phyloP scores from a whole-genome alignment of 2,888 invertebrate genomes.

The Hoplodrina blanda region DNA sequence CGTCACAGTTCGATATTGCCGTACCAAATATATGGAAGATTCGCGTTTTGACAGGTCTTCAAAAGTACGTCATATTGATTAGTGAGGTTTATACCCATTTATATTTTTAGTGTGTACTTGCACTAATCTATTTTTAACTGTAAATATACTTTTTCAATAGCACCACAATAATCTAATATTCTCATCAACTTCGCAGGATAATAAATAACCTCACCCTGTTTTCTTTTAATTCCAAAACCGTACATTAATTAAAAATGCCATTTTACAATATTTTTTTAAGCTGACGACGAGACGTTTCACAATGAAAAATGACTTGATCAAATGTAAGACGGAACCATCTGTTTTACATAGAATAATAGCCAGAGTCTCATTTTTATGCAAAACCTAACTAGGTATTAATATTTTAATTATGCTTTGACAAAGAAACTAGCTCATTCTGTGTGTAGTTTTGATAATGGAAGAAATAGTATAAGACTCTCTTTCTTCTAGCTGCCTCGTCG shows the following conservation, averaged over 20 bases:
- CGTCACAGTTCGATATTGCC: too few species aligned
- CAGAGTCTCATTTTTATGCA: conserved; percentile 57
- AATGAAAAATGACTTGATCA: conserved; percentile 54
- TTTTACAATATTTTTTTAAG: conserved; percentile 27
- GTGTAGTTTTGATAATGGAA: background rate
- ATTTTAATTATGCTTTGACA: conserved; percentile 37
- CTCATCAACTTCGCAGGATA: background rate
- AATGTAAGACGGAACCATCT: conserved; percentile 42
- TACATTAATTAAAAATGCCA: conserved; percentile 33
- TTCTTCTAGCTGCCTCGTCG: too few species aligned
- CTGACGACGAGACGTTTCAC: conserved; percentile 27
- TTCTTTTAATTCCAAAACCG: conserved; percentile 20
- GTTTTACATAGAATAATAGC: conserved; percentile 71
- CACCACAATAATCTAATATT: background rate
- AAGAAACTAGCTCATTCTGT: conserved; percentile 9
- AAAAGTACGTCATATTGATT: too few species aligned
- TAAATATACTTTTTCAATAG: background rate
- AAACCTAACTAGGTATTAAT: conserved; percentile 64
- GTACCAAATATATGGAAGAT: too few species aligned
- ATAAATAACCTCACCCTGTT: conserved; percentile 13
- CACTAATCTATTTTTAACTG: too few species aligned
- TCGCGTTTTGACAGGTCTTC: too few species aligned
- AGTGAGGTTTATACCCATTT: too few species aligned
- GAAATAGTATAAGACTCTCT: too few species aligned
- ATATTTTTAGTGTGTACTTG: too few species aligned